These are phyloP conservation scores for Drosophila insularis DNA, from an alignment of 1,140 invertebrate species.

Conservation along the genomic window DNA sequence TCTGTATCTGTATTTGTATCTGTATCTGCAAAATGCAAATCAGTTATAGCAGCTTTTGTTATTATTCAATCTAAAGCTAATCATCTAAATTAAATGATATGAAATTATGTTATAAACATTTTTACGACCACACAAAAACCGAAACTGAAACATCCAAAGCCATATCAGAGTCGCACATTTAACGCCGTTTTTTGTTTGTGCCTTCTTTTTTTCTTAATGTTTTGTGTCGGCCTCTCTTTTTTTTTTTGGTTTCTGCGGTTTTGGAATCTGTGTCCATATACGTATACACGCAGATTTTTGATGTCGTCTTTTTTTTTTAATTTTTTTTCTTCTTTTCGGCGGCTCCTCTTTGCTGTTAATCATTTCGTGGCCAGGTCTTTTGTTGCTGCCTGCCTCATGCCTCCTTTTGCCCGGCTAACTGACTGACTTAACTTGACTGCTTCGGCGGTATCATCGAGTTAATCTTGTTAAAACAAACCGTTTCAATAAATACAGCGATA, in stretches of 20 bases:
- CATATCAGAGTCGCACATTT: constrained; percentile 48
- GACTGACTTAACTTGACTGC: constrained; percentile 2
- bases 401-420: not conserved
- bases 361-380: constrained; percentile 67
- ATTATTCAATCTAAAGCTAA: constrained; percentile 76
- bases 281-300: not conserved
- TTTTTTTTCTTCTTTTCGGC: constrained; percentile 31
- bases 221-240: constrained; percentile 6
- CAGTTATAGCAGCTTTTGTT: not conserved
- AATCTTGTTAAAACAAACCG: constrained; percentile 80
- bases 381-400: constrained; percentile 6
- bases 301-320: constrained; percentile 4
- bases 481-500: constrained; percentile 80
- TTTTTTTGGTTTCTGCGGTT: not conserved
- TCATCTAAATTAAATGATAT: constrained; percentile 76
- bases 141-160: constrained; percentile 54
- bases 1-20: not conserved
- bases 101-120: constrained; percentile 77
- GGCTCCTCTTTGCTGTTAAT: constrained; percentile 66
- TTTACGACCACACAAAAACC: constrained; percentile 53
- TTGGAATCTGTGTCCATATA: not conserved
- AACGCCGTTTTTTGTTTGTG: constrained; percentile 52
- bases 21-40: not conserved
- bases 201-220: constrained; percentile 29
- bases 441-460: constrained; percentile 67